These are phyloP conservation scores for Ovis canadensis DNA, from an alignment of 2,113 vertebrate genomes.

Conservation along the genomic window DNA sequence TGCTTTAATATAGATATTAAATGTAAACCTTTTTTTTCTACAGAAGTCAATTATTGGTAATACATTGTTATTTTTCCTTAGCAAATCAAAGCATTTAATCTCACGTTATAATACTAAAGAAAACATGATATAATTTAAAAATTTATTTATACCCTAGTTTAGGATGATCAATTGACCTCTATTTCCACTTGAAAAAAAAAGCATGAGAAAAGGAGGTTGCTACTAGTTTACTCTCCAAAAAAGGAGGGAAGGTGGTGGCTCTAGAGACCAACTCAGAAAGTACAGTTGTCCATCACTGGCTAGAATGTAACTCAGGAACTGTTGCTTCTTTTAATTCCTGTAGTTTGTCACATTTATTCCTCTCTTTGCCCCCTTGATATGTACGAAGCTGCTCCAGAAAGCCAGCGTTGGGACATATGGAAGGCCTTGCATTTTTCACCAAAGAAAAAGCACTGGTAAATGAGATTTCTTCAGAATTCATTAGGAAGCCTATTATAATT, in stretches of 20 bases:
- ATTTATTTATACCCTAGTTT: not conserved
- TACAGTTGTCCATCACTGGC: not conserved
- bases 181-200: conserved; percentile 34
- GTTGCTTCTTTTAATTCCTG: not conserved
- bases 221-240: not conserved
- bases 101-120: conserved; percentile 26
- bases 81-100: conserved; percentile 31
- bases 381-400: conserved; percentile 93
- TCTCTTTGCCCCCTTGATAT: conserved; percentile 79
- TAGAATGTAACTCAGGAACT: not conserved
- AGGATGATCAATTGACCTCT: not conserved
- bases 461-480: conserved; percentile 86
- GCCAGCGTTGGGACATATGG: conserved; percentile 90
- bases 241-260: not conserved
- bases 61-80: not conserved
- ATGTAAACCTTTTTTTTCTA: conserved; percentile 3
- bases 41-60: conserved; percentile 21
- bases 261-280: conserved; percentile 32
- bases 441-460: conserved; percentile 87
- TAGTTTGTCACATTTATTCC: conserved; percentile 52
- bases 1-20: not conserved
- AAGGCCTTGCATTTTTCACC: conserved; percentile 90
- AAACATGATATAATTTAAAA: not conserved
- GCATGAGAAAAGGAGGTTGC: not conserved
- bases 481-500: conserved; percentile 92